phyloP scores from a whole-genome alignment of 2,113 vertebrate genomes.

The Erythrolamprus reginae region DNA sequence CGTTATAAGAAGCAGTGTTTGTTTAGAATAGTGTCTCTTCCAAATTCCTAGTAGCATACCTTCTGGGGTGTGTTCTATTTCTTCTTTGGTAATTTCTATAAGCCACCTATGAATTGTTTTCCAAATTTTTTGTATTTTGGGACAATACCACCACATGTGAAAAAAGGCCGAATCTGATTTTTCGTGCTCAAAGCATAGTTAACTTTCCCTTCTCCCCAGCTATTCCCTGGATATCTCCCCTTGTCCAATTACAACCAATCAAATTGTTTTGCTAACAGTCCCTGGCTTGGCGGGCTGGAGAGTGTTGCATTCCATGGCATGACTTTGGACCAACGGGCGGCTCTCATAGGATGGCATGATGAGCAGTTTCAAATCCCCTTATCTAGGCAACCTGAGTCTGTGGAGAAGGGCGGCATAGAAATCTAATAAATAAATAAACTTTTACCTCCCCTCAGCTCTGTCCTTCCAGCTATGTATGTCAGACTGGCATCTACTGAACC shows the following conservation, averaged over 20 bases:
- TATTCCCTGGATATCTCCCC: not conserved
- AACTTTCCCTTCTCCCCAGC: not conserved
- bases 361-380: not conserved
- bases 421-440: too few species aligned
- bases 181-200: not conserved
- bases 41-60: too few species aligned
- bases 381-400: not conserved
- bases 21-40: too few species aligned
- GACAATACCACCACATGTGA: too few species aligned
- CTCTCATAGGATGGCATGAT: not conserved
- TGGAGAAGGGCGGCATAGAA: too few species aligned
- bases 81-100: too few species aligned
- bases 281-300: not conserved
- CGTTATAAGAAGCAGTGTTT: too few species aligned
- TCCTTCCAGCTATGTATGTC: not conserved
- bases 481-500: not conserved
- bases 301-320: not conserved
- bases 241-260: not conserved
- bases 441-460: not conserved
- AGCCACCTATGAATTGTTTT: too few species aligned
- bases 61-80: too few species aligned
- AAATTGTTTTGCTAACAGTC: not conserved
- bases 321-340: not conserved
- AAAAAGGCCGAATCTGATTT: not conserved
- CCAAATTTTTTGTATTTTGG: too few species aligned